Base-by-base conservation (phyloP, 1,140 invertebrate species). In the Lepidurus couesii region DNA sequence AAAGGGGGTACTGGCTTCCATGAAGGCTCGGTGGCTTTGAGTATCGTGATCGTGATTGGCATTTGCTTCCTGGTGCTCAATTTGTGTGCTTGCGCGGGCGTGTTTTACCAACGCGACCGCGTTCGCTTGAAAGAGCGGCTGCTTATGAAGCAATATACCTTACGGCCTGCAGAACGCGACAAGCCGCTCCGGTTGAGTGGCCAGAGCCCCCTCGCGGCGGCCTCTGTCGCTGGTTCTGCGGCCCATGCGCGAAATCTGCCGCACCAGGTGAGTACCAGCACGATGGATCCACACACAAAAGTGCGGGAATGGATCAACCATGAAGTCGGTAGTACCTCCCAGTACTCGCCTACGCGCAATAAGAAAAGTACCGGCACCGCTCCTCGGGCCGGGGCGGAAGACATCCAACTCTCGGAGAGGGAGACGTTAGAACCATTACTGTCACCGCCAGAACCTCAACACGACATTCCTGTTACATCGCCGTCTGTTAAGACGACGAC, bases 221-320 rank as follows among this genome's bases (percentile, higher is more conserved):
- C 45, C 65, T 76, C 43, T 1, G 75, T 42, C 2, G 76, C 76
- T 47, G 44, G 65, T 34, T 42, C 74, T n/a, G 44, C 76, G 21
- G 44, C 44, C 34, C 24, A 43, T 26, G 76, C 43, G 73, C 90
- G 90, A 80, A 90, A 90, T 84, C 84, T 91, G 10, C 89, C 90
- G 16, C 84, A 92, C 47, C 90, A 92, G 82, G 88, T 91, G 81
- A 93, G 92, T 1, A 89, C 88, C 11, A 93, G 92, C 75, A 93
- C 92, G 0, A 90, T 95, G 79, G 92, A 94, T 83, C 91, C 93
- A 0, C 91, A 93, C 82, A 91, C 92, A 11, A 93, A 94, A 87
- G 93, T 95, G 3, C 88, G 90, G 78, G 92, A 94, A 78, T 95
- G 93, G 93, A 95, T 95, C 81, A 89, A 91, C 3, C 88, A 92